A percentile compares a stretch with the other conserved stretches of the same genome.
These are phyloP conservation scores for Epinotia nisella DNA, from an alignment of 2,888 invertebrate genomes.

Conservation along the genomic window DNA sequence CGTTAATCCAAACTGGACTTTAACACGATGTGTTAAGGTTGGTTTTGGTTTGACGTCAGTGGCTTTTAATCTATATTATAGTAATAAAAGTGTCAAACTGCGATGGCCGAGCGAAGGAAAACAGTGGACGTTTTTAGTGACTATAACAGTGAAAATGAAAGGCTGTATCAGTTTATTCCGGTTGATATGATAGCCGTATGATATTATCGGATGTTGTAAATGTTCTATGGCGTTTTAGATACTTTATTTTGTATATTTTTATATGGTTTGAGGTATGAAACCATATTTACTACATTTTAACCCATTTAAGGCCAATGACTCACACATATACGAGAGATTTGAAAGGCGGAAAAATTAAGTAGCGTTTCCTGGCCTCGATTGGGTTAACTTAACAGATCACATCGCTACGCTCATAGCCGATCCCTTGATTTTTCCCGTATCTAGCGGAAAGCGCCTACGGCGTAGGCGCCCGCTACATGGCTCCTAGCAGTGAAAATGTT, in stretches of 20 bases:
- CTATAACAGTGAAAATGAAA: conserved; percentile 70
- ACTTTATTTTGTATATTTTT: neutral
- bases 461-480: too few relatives aligned
- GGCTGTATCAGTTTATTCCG: conserved; percentile 50
- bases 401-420: too few relatives aligned
- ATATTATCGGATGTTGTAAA: conserved; percentile 34
- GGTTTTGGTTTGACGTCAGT: conserved; percentile 46
- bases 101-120: conserved; percentile 66
- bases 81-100: conserved; percentile 62
- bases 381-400: too few relatives aligned
- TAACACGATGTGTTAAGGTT: conserved; percentile 49
- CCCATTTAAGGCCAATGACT: too few relatives aligned
- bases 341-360: too few relatives aligned
- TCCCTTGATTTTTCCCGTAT: too few relatives aligned
- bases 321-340: too few relatives aligned
- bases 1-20: conserved; percentile 51
- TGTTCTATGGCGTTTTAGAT: neutral
- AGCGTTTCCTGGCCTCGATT: too few relatives aligned
- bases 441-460: too few relatives aligned
- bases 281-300: too few relatives aligned
- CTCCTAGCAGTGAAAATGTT: too few relatives aligned
- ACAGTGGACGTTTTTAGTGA: conserved; percentile 71
- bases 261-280: too few relatives aligned
- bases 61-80: conserved; percentile 40
- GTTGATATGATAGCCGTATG: conserved; percentile 47